A percentile compares a stretch with the other conserved stretches of the same genome.
These are phyloP conservation scores for Cremastinae sp. DNA, from an alignment of 2,888 invertebrate genomes.

Conservation along the genomic window DNA sequence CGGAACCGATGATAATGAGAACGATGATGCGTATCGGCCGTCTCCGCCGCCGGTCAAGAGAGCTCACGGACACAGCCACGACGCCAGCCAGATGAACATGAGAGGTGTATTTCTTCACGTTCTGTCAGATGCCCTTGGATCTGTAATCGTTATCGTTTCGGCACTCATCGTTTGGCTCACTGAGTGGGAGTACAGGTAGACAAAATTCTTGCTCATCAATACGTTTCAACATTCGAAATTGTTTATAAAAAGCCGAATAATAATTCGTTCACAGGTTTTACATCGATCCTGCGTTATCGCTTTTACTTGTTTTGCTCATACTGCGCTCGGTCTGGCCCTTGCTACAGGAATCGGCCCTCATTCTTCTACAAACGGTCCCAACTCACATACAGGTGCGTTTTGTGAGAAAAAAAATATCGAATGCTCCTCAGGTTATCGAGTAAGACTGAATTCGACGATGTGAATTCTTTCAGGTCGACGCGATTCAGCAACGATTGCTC, in stretches of 20 bases:
- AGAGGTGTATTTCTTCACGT: conserved; percentile 99
- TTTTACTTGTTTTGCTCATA: conserved; percentile 93
- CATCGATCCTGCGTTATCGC: conserved; percentile 96
- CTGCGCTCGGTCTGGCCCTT: conserved; percentile 95
- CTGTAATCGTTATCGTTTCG: conserved; percentile 94
- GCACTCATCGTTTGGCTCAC: conserved; percentile 90
- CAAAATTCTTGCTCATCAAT: conserved; percentile 1
- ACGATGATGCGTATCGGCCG: conserved; percentile 83
- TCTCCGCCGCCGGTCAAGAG: conserved; percentile 71
- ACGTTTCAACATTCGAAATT: neutral
- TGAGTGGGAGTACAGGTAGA: conserved; percentile 88
- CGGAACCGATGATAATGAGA: conserved; percentile 88
- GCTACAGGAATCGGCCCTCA: conserved; percentile 95
- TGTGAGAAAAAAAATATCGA: too few relatives aligned
- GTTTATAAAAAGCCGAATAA: too few relatives aligned
- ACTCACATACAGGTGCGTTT: conserved; percentile 91
- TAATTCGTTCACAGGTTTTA: conserved; percentile 83
- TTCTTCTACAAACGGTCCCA: conserved; percentile 98
- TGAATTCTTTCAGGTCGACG: conserved; percentile 85
- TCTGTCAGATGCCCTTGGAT: conserved; percentile 97
- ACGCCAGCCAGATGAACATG: conserved; percentile 97
- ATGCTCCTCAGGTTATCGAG: too few relatives aligned
- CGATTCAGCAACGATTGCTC: conserved; percentile 92
- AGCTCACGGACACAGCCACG: conserved; percentile 83
- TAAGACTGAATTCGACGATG: neutral